phyloP scores from a whole-genome alignment of 1,140 invertebrate species.

The Saccostrea glomerata region DNA sequence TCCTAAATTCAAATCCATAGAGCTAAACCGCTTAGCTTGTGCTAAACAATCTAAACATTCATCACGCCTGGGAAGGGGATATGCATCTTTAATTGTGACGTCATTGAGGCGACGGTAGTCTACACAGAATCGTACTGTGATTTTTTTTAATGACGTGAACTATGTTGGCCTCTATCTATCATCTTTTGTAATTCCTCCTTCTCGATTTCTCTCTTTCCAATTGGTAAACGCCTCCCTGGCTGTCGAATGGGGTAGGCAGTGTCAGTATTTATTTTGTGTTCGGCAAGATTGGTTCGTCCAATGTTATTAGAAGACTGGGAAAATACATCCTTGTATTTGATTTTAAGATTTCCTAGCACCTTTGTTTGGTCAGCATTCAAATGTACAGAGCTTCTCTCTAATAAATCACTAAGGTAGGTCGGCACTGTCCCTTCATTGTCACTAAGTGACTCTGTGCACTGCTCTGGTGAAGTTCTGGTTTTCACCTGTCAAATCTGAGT shows the following conservation, averaged over 20 bases:
- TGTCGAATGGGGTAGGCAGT: slow-evolving; percentile 39
- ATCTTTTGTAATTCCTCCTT: background rate
- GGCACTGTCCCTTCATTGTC: background rate
- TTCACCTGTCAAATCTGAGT: background rate
- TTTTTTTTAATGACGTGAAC: slow-evolving; percentile 46
- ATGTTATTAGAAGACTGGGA: slow-evolving; percentile 41
- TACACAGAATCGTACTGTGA: slow-evolving; percentile 15
- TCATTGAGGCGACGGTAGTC: slow-evolving; percentile 32
- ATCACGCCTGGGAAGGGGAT: slow-evolving; percentile 44
- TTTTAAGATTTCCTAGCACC: background rate
- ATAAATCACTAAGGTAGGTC: background rate
- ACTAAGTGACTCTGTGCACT: too few relatives aligned
- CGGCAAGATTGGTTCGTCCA: slow-evolving; percentile 3
- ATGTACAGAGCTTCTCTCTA: background rate
- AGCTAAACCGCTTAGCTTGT: background rate
- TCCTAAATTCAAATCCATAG: slow-evolving; percentile 41
- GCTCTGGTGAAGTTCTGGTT: too few relatives aligned
- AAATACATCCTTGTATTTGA: background rate
- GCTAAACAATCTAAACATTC: slow-evolving; percentile 11
- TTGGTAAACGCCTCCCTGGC: background rate
- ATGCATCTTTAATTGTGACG: slow-evolving; percentile 20
- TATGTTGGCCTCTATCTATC: background rate
- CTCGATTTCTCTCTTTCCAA: too few relatives aligned
- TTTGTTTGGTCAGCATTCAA: background rate
- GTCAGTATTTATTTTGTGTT: slow-evolving; percentile 49